phyloP scores from a whole-genome alignment of 1,140 invertebrate species.

The Colletes gigas region DNA sequence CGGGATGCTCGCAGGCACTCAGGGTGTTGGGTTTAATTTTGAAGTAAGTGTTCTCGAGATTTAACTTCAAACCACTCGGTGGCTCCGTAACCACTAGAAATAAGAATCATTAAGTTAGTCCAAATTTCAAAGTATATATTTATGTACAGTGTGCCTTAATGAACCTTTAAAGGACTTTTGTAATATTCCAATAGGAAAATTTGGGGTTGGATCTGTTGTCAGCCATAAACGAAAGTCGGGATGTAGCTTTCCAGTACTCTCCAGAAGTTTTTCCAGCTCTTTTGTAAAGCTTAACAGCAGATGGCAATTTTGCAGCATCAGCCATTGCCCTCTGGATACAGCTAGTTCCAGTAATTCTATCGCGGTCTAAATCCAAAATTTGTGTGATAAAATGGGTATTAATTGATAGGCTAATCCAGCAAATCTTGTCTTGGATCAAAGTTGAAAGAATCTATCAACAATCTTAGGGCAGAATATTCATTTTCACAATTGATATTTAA shows the following conservation, averaged over 20 bases:
- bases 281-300: slow-evolving; percentile 89
- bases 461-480: too few relatives aligned
- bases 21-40: slow-evolving; percentile 88
- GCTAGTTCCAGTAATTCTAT: slow-evolving; percentile 87
- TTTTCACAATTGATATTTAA: too few relatives aligned
- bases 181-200: slow-evolving; percentile 93
- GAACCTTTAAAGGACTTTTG: slow-evolving; percentile 92
- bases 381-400: too few relatives aligned
- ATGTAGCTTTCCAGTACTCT: slow-evolving; percentile 89
- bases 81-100: slow-evolving; percentile 92
- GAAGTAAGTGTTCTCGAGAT: slow-evolving; percentile 93
- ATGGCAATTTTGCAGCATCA: slow-evolving; percentile 96
- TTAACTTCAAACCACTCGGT: slow-evolving; percentile 93
- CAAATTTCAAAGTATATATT: too few relatives aligned
- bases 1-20: slow-evolving; percentile 86
- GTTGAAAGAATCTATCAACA: too few relatives aligned
- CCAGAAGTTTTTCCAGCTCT: slow-evolving; percentile 90
- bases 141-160: too few relatives aligned
- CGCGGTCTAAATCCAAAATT: slow-evolving; percentile 82
- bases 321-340: slow-evolving; percentile 90
- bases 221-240: slow-evolving; percentile 96
- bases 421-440: too few relatives aligned
- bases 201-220: slow-evolving; percentile 91
- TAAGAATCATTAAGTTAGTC: neutral
- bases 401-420: too few relatives aligned